Conservation (phyloP, 2,888 invertebrate genomes). For the Platycheirus rosarum region DNA sequence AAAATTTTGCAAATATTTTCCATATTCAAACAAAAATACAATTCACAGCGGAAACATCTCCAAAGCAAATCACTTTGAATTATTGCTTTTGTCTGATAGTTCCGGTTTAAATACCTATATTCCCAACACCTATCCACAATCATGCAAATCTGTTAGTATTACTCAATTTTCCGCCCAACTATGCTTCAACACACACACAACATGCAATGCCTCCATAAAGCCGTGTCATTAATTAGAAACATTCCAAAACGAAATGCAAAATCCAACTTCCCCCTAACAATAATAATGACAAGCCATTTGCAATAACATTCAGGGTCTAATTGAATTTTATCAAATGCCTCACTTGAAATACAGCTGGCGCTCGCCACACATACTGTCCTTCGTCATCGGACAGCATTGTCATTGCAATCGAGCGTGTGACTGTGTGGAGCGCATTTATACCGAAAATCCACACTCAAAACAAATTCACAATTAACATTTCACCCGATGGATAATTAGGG, state of each 20-base stretch:
- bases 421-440: background rate
- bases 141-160: no score
- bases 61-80: no score
- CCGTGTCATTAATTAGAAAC: conserved; percentile 19
- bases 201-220: background rate
- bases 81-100: no score
- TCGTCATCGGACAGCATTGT: background rate
- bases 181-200: no score
- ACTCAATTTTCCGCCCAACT: no score
- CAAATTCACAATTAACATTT: conserved; percentile 67
- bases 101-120: no score
- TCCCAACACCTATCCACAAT: no score
- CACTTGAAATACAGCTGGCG: conserved; percentile 1
- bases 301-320: conserved; percentile 44
- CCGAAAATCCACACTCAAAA: conserved; percentile 45
- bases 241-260: conserved; percentile 23
- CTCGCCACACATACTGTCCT: conserved; percentile 14
- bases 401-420: conserved; percentile 9
- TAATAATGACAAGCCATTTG: conserved; percentile 56
- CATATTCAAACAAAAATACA: no score
- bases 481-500: conserved; percentile 54
- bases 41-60: no score
- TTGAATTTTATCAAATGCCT: conserved; percentile 64
- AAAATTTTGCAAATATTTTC: no score
- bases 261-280: conserved; percentile 27